Percentiles rank a stretch among this genome's conserved stretches.
These are phyloP conservation scores for Allacma fusca DNA, from an alignment of 2,888 invertebrate species.

Conservation along the genomic window DNA sequence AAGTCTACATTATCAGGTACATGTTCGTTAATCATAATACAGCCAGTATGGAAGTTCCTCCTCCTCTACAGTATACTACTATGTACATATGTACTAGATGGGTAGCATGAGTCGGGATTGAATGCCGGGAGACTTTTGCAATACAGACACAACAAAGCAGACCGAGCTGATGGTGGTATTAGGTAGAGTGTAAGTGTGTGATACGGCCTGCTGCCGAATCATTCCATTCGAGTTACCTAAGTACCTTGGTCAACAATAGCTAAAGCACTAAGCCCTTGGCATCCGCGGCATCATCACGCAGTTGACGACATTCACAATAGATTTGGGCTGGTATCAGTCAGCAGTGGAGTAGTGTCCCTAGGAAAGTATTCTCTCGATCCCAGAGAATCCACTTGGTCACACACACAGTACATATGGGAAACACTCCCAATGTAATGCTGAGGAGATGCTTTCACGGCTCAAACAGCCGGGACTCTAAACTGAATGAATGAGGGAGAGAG, in stretches of 20 bases:
- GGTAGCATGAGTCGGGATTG: no score
- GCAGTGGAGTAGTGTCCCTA: neutral
- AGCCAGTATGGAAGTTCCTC: no score
- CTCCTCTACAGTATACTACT: no score
- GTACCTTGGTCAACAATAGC: conserved; percentile 60
- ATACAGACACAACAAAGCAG: neutral
- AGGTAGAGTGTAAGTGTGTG: conserved; percentile 26
- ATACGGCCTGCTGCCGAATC: conserved; percentile 48
- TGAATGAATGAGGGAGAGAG: conserved; percentile 1
- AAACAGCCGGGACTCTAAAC: neutral
- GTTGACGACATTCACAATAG: conserved; percentile 26
- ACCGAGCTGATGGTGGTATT: neutral
- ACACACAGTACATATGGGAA: no score
- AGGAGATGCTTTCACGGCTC: neutral
- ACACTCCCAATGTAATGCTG: neutral
- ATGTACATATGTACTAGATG: no score
- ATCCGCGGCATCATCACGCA: conserved; percentile 48
- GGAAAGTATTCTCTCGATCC: neutral
- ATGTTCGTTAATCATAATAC: no score
- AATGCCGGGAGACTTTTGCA: no score
- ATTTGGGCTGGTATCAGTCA: neutral
- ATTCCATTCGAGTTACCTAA: conserved; percentile 58
- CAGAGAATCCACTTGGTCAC: neutral
- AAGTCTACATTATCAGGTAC: no score
- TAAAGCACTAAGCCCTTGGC: conserved; percentile 34